These are phyloP conservation scores for Pseudomyrmex cubaensis DNA, from an alignment of 1,140 invertebrate species.

Conservation along the genomic window DNA sequence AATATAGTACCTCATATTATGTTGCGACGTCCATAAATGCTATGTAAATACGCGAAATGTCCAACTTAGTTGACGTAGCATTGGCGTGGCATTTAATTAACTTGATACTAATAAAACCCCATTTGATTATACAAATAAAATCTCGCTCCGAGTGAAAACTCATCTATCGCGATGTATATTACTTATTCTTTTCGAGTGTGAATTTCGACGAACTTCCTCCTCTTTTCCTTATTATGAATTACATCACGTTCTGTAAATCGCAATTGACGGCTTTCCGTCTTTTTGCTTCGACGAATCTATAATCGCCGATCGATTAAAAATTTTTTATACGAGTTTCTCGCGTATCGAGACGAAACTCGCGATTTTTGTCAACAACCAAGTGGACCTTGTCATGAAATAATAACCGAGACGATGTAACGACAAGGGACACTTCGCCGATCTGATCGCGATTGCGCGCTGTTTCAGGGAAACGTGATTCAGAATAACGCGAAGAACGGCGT, in stretches of 20 bases:
- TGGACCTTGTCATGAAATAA: constrained; percentile 13
- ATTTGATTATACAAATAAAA: constrained; percentile 50
- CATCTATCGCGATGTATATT: neutral
- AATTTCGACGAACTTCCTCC: neutral
- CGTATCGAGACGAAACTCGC: neutral
- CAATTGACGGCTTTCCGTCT: neutral
- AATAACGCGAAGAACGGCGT: constrained; percentile 92
- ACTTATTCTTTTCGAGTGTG: neutral
- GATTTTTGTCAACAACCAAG: too few species aligned
- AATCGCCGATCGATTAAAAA: neutral
- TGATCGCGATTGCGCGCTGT: constrained; percentile 65
- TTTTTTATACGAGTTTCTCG: neutral
- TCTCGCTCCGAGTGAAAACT: neutral
- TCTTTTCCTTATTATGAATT: neutral
- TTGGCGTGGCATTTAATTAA: constrained; percentile 45
- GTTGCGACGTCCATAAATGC: constrained; percentile 38
- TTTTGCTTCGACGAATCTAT: neutral
- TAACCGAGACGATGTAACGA: neutral
- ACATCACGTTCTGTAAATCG: neutral
- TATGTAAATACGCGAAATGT: constrained; percentile 43
- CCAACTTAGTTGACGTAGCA: constrained; percentile 21
- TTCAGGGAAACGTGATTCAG: constrained; percentile 91
- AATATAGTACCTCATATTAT: constrained; percentile 39
- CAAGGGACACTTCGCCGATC: neutral
- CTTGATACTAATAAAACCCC: constrained; percentile 54